Base-by-base conservation (phyloP, 92 coral and sea anemone species). In the Bergia sp. region DNA sequence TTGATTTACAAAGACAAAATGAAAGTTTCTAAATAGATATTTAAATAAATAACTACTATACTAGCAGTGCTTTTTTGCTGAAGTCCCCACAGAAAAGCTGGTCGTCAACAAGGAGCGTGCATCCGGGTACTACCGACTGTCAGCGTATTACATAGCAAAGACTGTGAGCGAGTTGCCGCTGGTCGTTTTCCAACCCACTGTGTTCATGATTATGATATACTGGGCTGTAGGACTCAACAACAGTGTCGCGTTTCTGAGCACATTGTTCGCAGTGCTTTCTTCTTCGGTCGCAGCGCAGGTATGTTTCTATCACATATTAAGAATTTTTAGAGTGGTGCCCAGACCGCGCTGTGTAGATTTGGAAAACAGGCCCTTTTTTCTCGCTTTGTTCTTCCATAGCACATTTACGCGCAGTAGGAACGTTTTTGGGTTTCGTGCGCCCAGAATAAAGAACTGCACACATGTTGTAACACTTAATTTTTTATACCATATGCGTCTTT, bases 171-270 rank as follows among this genome's bases (percentile, higher is more conserved):
- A 96, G 45, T 71, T 96, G 29, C 99, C 99, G 38, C 88, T 96
- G 92, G 93, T 96, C 76, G 82, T 96, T 39, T 88, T 79, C 66
- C 94, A 95, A 73, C 99, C 99, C 21, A 44, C 92, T 9, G 41
- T 89, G 79, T 96, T 92, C 82, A 76, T 95, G 21, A 89, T 79
- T 53, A 86, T 95, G 41, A 90, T 87, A 55, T 96, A 96, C 82
- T 96, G 99, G 99, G 88, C 93, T 89, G 44, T 90, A 29, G 99
- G 99, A 9, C 89, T 96, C 43, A 96, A 96, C 90, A 95, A 91
- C 71, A 93, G 99, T 76, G 93, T 90, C 9, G 94, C 98, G 37
- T 96, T 96, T 85, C 93, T 96, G 3, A 88, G 90, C 42, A 81
- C 72, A 38, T 91, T 92, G 10, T 85, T 89, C 36, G 77, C 88